A percentile compares a stretch with the other conserved stretches of the same genome.
These are phyloP conservation scores for Drosophila eohydei DNA, from an alignment of 2,888 invertebrate genomes.

Conservation along the genomic window DNA sequence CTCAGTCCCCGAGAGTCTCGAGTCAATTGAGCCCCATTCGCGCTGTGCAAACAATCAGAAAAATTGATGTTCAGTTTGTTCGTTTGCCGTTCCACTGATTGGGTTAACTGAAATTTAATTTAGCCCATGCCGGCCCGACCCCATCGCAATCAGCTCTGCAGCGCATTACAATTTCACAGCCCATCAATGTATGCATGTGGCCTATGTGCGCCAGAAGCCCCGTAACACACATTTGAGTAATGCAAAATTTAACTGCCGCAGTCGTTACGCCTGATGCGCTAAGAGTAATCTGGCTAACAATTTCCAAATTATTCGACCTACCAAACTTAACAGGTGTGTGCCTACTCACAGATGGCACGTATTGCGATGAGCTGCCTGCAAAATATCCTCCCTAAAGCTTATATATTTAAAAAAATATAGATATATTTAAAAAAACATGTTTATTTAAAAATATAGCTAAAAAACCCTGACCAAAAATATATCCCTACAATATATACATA, in stretches of 20 bases:
- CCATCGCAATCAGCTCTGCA: constrained; percentile 44
- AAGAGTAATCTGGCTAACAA: constrained; percentile 71
- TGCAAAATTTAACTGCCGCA: constrained; percentile 71
- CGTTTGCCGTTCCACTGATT: constrained; percentile 50
- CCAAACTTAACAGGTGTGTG: constrained; percentile 47
- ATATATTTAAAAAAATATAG: no score
- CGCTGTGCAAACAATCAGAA: constrained; percentile 61
- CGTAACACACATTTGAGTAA: constrained; percentile 38
- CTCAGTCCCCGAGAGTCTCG: constrained; percentile 24
- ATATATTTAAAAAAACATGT: no score
- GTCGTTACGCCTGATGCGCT: constrained; percentile 64
- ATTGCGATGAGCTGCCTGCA: no score
- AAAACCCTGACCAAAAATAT: no score
- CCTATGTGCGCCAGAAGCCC: constrained; percentile 10
- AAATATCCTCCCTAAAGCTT: no score
- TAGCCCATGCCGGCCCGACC: constrained; percentile 21
- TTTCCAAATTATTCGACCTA: constrained; percentile 61
- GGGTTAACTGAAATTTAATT: constrained; percentile 69
- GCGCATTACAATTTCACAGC: constrained; percentile 42
- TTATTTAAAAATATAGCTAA: no score
- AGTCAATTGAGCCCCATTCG: constrained; percentile 62
- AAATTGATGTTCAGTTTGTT: constrained; percentile 36
- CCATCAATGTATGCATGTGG: constrained; percentile 24
- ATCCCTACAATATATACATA: no score
- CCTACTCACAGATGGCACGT: not conserved